A percentile compares a stretch with the other conserved stretches of the same genome.
Evolutionary conservation across 2,113 vertebrate genomes (phyloP).

Genomic region (Regulus satrapa): DNA sequence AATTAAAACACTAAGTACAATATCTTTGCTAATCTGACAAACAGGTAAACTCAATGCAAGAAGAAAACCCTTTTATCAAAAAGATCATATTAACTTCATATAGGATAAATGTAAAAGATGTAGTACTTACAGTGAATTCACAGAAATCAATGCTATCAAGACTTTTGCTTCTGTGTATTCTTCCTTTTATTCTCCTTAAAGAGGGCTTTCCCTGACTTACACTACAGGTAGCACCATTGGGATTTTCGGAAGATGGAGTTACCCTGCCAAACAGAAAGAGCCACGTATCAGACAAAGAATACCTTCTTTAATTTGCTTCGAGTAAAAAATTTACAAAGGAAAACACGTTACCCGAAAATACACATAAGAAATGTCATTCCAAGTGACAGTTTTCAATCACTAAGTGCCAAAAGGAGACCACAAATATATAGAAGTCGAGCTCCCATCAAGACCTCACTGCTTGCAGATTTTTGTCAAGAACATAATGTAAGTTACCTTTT

Average conservation of each 20-base stretch:
- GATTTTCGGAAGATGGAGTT: conserved; percentile 87
- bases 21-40: neutral
- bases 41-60: neutral
- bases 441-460: neutral
- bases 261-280: conserved; percentile 76
- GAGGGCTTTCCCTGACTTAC: conserved; percentile 93
- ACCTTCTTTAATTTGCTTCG: neutral
- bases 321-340: neutral
- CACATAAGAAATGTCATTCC: neutral
- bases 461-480: neutral
- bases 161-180: conserved; percentile 94
- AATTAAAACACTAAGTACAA: neutral
- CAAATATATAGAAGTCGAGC: neutral
- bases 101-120: neutral
- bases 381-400: neutral
- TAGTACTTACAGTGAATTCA: conserved; percentile 89
- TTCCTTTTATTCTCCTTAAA: conserved; percentile 92
- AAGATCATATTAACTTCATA: neutral
- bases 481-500: neutral
- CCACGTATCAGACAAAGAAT: neutral
- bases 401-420: neutral
- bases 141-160: conserved; percentile 92
- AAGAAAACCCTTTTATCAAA: neutral
- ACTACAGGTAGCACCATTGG: conserved; percentile 84
- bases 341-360: neutral